Base-by-base conservation (phyloP, 2,113 vertebrate species). In the Vicugna pacos region DNA sequence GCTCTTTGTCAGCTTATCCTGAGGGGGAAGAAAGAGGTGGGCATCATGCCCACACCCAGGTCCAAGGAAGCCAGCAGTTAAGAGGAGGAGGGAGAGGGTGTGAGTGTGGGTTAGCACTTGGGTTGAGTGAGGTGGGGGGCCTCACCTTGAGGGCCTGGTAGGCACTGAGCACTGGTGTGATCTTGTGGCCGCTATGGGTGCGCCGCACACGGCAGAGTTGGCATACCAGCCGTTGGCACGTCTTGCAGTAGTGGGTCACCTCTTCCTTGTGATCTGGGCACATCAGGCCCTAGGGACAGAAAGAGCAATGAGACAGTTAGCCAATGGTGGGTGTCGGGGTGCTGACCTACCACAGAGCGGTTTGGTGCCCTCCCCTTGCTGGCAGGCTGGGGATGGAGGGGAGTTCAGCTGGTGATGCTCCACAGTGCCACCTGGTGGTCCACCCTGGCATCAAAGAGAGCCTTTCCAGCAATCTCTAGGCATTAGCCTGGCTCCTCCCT, bases 221-320 rank as follows among this genome's bases (percentile, higher is more conserved):
- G 97, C 99, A 99, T 91, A 99, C 99, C 90, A 99, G 98, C 35
- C 99, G 98, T 92, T 99, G 99, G 98, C 99, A 99, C 3, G 99
- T 99, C 95, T 99, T 99, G 97, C 99, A 99, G 98, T 99, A 99
- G 98, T 99, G 99, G 95, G 99, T 99, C 97, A 99, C 98, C 81
- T 99, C 98, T 98, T 99, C 99, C 96, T 99, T 99, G 52, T 99
- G 99, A 84, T 99, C 99, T 0, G 99, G 99, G 97, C 99, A 99
- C 87, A 99, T 99, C 89, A 99, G 98, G 35, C 99, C 99, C 99
- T 99, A 86, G 0, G 0, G 87, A 67, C 70, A 89, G 0, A 95
- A 84, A 93, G 52, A 64, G 54, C 32, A 93, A 46, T 38, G 70
- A 84, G 54, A 73, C 0, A 32, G 65, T 65, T 88, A 88, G 94